Conservation (phyloP, 2,113 vertebrate species). For the Perca schrenkii region DNA sequence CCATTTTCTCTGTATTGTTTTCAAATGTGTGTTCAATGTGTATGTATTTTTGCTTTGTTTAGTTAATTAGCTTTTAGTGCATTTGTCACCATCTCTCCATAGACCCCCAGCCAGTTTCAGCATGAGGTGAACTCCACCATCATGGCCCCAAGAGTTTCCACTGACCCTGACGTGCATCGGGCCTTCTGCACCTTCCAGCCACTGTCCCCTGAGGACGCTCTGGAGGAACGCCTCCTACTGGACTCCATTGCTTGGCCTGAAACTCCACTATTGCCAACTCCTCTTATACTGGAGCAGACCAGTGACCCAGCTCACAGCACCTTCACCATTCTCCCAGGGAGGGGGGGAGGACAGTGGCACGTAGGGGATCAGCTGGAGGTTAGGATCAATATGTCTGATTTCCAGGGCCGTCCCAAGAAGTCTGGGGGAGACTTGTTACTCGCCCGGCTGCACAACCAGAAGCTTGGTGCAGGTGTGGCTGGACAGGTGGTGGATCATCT, state of each 20-base stretch:
- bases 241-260: conserved; percentile 85
- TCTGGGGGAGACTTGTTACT: conserved; percentile 92
- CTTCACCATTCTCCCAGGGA: conserved; percentile 85
- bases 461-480: conserved; percentile 88
- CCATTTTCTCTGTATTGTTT: neutral
- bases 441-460: conserved; percentile 86
- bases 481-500: conserved; percentile 89
- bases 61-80: neutral
- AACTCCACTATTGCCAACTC: conserved; percentile 55
- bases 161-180: fast-evolving
- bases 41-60: neutral
- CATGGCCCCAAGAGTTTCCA: fast-evolving
- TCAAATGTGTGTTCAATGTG: too few species aligned
- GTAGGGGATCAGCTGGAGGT: conserved; percentile 90
- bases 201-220: conserved; percentile 80
- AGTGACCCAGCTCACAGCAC: conserved; percentile 87
- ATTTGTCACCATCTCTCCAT: conserved; percentile 2
- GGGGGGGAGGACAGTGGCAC: conserved; percentile 65
- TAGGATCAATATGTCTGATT: conserved; percentile 87
- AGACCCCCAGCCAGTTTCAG: neutral
- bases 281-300: conserved; percentile 81
- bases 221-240: conserved; percentile 85
- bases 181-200: conserved; percentile 71
- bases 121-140: neutral
- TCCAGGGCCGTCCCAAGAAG: conserved; percentile 87